These are phyloP conservation scores for Nannoperca obscura DNA, from an alignment of 2,797 vertebrate genomes.

Conservation along the genomic window DNA sequence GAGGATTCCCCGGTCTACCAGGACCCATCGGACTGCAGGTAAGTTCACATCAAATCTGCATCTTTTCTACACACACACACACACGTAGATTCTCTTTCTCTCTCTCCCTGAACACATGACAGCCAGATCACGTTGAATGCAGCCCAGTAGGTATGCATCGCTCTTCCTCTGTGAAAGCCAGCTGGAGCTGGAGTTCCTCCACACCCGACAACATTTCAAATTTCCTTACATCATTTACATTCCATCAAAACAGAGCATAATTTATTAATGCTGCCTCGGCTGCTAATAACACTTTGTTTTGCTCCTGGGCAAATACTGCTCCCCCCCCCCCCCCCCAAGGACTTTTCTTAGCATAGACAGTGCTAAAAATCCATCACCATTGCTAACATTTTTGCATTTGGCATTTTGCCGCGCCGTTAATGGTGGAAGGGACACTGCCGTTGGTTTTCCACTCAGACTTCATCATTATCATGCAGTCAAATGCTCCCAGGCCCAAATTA, in stretches of 20 bases:
- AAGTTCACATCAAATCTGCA: slow-evolving; percentile 24
- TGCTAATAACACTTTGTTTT: slow-evolving; percentile 66
- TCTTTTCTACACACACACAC: neutral
- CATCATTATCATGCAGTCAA: slow-evolving; percentile 70
- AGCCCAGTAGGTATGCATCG: slow-evolving; percentile 20
- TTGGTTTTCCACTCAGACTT: slow-evolving; percentile 63
- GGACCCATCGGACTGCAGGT: slow-evolving; percentile 98
- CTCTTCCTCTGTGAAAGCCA: slow-evolving; percentile 35
- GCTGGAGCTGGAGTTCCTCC: slow-evolving; percentile 43
- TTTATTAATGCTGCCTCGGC: slow-evolving; percentile 75
- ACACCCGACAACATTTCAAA: slow-evolving; percentile 59
- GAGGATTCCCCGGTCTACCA: slow-evolving; percentile 96
- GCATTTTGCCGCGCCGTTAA: slow-evolving; percentile 65
- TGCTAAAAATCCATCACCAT: slow-evolving; percentile 74
- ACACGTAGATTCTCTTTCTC: slow-evolving; percentile 1
- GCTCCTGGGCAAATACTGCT: slow-evolving; percentile 67
- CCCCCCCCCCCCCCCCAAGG: slow-evolving; percentile 46
- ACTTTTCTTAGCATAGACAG: slow-evolving; percentile 51
- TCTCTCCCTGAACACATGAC: slow-evolving; percentile 19
- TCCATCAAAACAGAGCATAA: slow-evolving; percentile 71
- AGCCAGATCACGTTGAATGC: slow-evolving; percentile 35
- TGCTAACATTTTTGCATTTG: slow-evolving; percentile 63
- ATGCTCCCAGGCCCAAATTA: slow-evolving; percentile 38
- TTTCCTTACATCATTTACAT: slow-evolving; percentile 72
- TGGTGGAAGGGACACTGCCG: slow-evolving; percentile 30